Conservation (phyloP, 2,888 invertebrate genomes). For the Eumacrocentrus americanus region DNA sequence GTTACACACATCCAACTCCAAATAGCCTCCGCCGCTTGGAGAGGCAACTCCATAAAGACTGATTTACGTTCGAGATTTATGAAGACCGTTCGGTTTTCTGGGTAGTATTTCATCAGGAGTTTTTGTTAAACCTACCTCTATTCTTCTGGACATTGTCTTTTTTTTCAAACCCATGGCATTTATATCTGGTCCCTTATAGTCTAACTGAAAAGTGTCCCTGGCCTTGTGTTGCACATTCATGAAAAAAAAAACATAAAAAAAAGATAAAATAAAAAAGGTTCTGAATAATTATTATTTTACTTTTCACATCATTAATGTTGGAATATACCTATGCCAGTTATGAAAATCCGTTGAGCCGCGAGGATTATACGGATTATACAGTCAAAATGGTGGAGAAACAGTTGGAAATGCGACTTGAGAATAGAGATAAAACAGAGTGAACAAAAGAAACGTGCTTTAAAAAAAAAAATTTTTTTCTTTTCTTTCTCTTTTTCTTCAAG, state of each 20-base stretch:
- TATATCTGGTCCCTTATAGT: background rate
- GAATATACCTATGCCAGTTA: background rate
- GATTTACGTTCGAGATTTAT: conserved; percentile 59
- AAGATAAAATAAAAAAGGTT: too few species aligned
- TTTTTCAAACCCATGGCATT: conserved; percentile 24
- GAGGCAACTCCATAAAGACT: conserved; percentile 53
- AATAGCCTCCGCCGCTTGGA: conserved; percentile 43
- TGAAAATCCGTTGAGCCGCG: background rate
- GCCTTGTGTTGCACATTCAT: too few species aligned
- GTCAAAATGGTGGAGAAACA: background rate
- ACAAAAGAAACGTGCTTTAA: too few species aligned
- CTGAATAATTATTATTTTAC: background rate
- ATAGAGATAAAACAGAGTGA: background rate
- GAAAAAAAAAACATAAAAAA: background rate
- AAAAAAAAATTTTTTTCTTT: background rate
- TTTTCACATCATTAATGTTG: background rate
- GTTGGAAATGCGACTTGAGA: background rate
- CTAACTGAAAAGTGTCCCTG: background rate
- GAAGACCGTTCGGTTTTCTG: conserved; percentile 57
- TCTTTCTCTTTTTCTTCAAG: background rate
- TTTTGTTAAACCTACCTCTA: conserved; percentile 38
- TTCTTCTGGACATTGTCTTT: conserved; percentile 41
- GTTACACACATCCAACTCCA: conserved; percentile 34
- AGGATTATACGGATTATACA: background rate
- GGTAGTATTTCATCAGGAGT: conserved; percentile 50